Evolutionary conservation across 2,797 vertebrate genomes (phyloP), one percentile per base, ranked within the genome.

Genomic region (Cheirogaleus major): DNA sequence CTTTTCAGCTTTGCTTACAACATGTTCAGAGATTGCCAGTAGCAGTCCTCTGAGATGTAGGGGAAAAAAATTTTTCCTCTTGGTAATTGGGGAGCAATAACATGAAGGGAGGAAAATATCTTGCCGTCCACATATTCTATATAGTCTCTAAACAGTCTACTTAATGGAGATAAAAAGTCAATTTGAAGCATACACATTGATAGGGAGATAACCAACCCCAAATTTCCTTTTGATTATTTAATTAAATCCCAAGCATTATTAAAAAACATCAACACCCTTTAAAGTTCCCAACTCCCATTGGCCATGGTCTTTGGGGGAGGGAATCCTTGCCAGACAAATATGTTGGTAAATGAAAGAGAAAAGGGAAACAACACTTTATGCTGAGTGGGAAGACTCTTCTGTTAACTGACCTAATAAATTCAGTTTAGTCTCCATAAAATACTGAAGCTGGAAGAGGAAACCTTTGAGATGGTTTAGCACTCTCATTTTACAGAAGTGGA

Each of bases 1-100:
- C 32, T 75, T 93, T 50, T 85, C 45, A 93, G 45, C 41, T 84
- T 96, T 88, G 72, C 30, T 95, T 95, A 83, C 41, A 80, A 7
- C 15, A 73, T 73, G n/a, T 94, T 93, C 23, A 32, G 89, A 80
- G 86, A 95, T 83, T 87, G n/a, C 50, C 30, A 35, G 41, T 8
- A 73, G 27, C 79, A 90, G 41, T 22, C n/a, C 32, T 70, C 43
- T 70, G 32, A 23, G 27, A 1, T 48, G 22, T 30, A 65, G 48
- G 35, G 48, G 20, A 20, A 78, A 55, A 57, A 70, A 50, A 32
- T 8, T 43, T 91, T 86, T 55, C 55, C 48, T 75, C 43, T 27
- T 43, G 43, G 35, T 69, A 69, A 87, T 0, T 57, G 59, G 61
- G 63, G 72, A 88, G 57, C 90, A 94, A 80, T 63, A 78, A 82